Evolutionary conservation across 2,797 vertebrate species (phyloP).

Genomic region (Florisuga fusca): DNA sequence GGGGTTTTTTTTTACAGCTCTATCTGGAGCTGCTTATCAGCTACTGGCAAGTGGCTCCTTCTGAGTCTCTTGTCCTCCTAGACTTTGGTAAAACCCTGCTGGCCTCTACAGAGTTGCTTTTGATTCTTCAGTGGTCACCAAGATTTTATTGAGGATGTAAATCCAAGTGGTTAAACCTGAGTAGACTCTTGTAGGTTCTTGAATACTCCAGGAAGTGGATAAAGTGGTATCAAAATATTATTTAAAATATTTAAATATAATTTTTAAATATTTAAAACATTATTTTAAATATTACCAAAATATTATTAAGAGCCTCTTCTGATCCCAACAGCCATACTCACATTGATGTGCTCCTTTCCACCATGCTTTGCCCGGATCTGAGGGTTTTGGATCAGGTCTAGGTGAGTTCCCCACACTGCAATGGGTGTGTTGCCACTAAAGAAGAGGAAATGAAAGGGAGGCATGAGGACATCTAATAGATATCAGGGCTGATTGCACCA

Average conservation of each 20-base stretch:
- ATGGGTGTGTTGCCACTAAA: constrained; percentile 94
- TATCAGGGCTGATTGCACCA: neutral
- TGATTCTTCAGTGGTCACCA: neutral
- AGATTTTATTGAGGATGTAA: neutral
- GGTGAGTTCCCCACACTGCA: constrained; percentile 93
- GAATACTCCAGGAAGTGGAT: neutral
- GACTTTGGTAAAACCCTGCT: neutral
- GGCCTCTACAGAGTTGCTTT: neutral
- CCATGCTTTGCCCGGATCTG: constrained; percentile 96
- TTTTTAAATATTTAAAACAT: no score
- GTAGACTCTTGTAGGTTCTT: neutral
- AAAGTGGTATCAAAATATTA: neutral
- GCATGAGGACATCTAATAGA: neutral
- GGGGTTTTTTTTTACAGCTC: neutral
- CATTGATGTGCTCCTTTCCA: constrained; percentile 91
- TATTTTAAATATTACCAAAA: neutral
- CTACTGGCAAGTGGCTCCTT: neutral
- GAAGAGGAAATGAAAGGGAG: neutral
- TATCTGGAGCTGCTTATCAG: neutral
- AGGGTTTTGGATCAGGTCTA: constrained; percentile 97
- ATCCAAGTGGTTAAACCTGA: neutral
- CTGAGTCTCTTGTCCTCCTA: neutral
- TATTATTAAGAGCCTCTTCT: neutral
- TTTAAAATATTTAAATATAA: no score
- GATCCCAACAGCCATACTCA: constrained; percentile 77